Evolutionary conservation across 2,888 invertebrate genomes (phyloP).

Genomic region (Ganaspis brasiliensis): DNA sequence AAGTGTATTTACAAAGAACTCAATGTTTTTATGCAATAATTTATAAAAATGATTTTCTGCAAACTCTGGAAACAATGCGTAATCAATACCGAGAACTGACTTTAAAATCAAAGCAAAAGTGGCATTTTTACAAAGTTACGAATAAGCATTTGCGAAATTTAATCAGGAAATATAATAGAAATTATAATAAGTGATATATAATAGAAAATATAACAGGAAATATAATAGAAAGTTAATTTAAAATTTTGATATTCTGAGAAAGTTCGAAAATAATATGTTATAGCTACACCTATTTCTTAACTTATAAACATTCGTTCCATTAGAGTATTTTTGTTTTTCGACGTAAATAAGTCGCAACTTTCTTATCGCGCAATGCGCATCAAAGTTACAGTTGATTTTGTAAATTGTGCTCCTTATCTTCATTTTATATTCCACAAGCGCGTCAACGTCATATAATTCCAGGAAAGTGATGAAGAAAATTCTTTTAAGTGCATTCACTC

Average conservation of each 20-base stretch:
- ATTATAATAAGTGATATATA: too few species aligned
- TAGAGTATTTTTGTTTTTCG: conserved; percentile 6
- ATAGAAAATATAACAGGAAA: too few species aligned
- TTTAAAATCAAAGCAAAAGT: neutral
- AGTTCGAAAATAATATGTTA: too few species aligned
- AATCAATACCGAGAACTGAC: conserved; percentile 16
- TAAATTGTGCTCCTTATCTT: conserved; percentile 24
- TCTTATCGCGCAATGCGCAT: conserved; percentile 37
- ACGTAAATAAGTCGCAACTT: conserved; percentile 28
- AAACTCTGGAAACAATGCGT: neutral
- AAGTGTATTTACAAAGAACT: conserved; percentile 4
- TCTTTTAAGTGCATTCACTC: too few species aligned
- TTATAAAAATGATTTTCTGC: neutral
- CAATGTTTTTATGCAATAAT: conserved; percentile 7
- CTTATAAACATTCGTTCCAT: neutral
- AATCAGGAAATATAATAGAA: too few species aligned
- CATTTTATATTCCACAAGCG: conserved; percentile 9
- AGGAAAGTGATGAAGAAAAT: neutral
- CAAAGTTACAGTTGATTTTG: conserved; percentile 24
- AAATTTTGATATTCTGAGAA: too few species aligned
- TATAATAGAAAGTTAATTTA: too few species aligned
- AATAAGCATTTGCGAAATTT: too few species aligned
- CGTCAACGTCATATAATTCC: neutral
- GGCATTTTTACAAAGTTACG: too few species aligned
- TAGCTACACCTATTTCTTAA: too few species aligned